Evolutionary conservation across 1,140 invertebrate genomes (phyloP).

Genomic region (Solen grandis): DNA sequence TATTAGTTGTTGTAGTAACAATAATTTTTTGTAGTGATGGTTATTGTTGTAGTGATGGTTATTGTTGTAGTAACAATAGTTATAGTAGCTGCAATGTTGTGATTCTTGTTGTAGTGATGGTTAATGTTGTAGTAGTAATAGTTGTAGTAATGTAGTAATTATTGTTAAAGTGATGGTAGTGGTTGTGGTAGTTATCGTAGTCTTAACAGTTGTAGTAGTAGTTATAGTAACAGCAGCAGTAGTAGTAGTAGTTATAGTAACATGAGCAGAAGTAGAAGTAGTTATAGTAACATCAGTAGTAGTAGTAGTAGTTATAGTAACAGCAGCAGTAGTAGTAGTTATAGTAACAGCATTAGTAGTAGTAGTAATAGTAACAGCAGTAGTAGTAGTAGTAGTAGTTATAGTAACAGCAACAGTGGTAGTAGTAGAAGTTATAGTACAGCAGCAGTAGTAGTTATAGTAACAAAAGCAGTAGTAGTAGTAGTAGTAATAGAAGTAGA

Average conservation of each 20-base stretch:
- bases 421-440: neutral
- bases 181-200: neutral
- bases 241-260: neutral
- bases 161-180: neutral
- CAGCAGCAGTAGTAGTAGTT: neutral
- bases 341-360: neutral
- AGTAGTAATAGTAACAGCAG: neutral
- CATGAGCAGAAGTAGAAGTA: neutral
- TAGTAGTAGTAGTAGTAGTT: neutral
- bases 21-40: no score
- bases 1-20: no score
- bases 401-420: neutral
- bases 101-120: no score
- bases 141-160: no score
- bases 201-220: neutral
- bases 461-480: neutral
- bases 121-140: no score
- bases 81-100: no score
- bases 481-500: neutral
- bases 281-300: neutral
- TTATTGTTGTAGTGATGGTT: no score
- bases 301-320: neutral
- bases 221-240: neutral
- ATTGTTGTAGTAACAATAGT: no score
- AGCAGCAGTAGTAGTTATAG: neutral